Evolutionary conservation across 2,888 invertebrate species (phyloP), one percentile per base, ranked within the genome.

Genomic region (Thereva unica): DNA sequence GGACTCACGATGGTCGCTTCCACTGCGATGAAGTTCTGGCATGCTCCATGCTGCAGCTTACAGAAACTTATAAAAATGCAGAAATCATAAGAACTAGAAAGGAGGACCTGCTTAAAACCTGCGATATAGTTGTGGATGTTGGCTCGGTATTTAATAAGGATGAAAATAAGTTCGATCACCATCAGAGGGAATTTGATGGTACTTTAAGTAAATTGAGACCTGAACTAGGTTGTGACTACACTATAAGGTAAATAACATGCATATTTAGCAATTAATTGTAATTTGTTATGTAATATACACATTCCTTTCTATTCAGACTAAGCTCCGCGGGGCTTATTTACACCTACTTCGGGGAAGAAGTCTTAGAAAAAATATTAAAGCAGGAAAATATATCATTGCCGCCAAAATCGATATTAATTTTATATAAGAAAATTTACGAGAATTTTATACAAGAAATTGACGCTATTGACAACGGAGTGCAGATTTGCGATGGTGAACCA

Each of bases 1-100:
- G 80, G 37, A 80, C 80, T 0, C 80, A 80, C 73, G 84, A 88
- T 83, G 96, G 96, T 0, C 84, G 85, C 0, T 97, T 97, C 78
- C 96, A 97, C 80, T 95, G 95, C 75, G 97, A 97, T 77, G 97
- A 97, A 80, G 92, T 90, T 0, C 82, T 98, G n/a, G 98, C 96
- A 0, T 96, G 96, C 78, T 94, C 86, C 76, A 88, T 99, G 90
- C 84, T 99, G 12, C 91, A 90, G 76, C 84, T 85, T 57, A 80
- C 97, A 4, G 92, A 94, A 0, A 84, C 88, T 72, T 97, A 90
- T 78, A 85, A 87, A 74, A 85, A 93, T 80, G 92, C 96, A 0
- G 84, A 86, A 71, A 92, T 99, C 67, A 79, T 95, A 5, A 84
- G 93, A 72, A 85, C 86, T 0, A 83, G 90, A 53, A 84, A 89